Evolutionary conservation across 1,140 invertebrate species (phyloP), one percentile per base, ranked within the genome.

Genomic region (Subanguina moxae): DNA sequence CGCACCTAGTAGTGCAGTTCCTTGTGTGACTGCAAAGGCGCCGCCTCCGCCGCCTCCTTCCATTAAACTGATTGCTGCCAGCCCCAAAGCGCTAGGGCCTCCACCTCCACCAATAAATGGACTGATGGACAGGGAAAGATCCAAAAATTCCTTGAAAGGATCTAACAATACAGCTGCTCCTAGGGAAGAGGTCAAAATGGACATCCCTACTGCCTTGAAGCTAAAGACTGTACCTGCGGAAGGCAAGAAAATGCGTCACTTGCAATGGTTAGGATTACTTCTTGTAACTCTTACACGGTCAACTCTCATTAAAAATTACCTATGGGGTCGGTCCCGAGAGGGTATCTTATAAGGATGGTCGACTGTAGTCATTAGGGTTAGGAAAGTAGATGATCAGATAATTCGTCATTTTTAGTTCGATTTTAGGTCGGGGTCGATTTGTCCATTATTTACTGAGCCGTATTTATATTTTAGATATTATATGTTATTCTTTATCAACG

Each of bases 71-170:
- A n/a, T 30, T 25, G 58, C 71, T 43, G 85, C 86, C 1, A 84
- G 84, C 5, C 85, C 86, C 0, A 83, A 86, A 0, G 85, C 84
- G 5, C 85, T 85, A 25, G 71, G 84, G 80, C 67, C 84, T 70
- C 62, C 83, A 74, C 67, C 83, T 62, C 77, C 82, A 9, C 78
- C 79, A 68, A 70, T 38, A 3, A 61, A 61, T 13, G 38, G 38
- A 30, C 19, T 61, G 28, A 25, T 61, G 19, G 3, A 25, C 38
- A 25, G 58, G 38, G 38, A 61, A 25, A 30, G 58, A 30, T 52
- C 48, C n/a, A 64, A 64, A 21, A 15, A 48, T 8, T n/a, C 25
- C 72, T 63, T 84, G 68, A 57, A 84, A 57, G 65, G 83, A 48
- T 66, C 43, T 52, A n/a, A 43, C 27, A 64, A 38, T 85, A 74